Evolutionary conservation across 2,113 vertebrate genomes (phyloP), one percentile per base, ranked within the genome.

Genomic region (Anguilla japonica): DNA sequence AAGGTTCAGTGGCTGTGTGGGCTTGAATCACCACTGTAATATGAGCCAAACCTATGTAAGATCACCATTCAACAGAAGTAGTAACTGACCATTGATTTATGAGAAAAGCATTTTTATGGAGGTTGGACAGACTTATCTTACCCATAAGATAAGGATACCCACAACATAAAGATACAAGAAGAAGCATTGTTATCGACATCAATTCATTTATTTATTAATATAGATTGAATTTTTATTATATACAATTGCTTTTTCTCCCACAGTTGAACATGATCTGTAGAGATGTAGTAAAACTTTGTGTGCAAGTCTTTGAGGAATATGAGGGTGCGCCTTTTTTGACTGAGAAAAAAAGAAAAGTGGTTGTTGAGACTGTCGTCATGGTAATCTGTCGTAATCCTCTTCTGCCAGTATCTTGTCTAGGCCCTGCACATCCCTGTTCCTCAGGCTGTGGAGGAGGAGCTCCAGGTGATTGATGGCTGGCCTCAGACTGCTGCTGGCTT

Each of bases 151-250:
- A 34, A 34, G 34, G 34, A 34, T 34, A 34, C 34, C 34, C 34
- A 34, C 34, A 34, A 34, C 34, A n/a, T n/a, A 34, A 34, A 34
- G 34, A 34, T 34, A 75, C n/a, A 75, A 41, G 14, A 78, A 41
- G 81, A n/a, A 83, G 41, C 50, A 83, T 56, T 85, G 63, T 20
- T 43, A 75, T 82, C 67, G 50, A 85, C 84, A 57, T 85, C 41
- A 89, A 91, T 89, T 91, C 89, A 89, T 95, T 95, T 95, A 95
- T 93, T 95, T 91, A 93, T 90, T 91, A 94, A 93, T 94, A 93
- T 93, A 93, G 86, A 93, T 91, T 89, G 83, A 82, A 91, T 92
- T 93, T 90, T 71, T 87, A 81, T 83, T 92, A 91, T 95, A n/a
- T 92, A 94, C 93, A 94, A 80, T 87, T 63, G 22, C 67, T 71